Conservation (phyloP, 1,140 invertebrate genomes). For the Drosophila suzukii region DNA sequence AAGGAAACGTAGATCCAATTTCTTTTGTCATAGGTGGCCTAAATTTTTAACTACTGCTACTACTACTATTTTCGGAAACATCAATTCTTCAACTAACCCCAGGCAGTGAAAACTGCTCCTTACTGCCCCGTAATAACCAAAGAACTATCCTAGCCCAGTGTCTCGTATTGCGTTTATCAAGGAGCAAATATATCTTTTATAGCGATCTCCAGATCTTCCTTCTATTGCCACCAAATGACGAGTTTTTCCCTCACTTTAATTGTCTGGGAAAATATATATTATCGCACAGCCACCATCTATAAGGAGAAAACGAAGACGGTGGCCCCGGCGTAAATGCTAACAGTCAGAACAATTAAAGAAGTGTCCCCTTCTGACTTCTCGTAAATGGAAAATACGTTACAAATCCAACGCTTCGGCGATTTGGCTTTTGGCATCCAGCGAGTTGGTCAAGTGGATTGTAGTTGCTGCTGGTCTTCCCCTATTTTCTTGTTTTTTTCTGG, state of each 20-base stretch:
- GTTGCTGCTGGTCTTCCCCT: conserved; percentile 48
- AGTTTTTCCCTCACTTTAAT: conserved; percentile 55
- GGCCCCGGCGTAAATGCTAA: conserved; percentile 41
- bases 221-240: conserved; percentile 41
- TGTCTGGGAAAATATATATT: conserved; percentile 73
- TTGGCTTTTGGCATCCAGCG: conserved; percentile 24
- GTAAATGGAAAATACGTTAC: conserved; percentile 69
- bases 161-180: conserved; percentile 26
- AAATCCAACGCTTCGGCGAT: conserved; percentile 70
- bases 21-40: background rate
- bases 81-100: conserved; percentile 7
- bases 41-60: conserved; percentile 1
- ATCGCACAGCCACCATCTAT: conserved; percentile 54
- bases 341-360: conserved; percentile 58
- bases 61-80: background rate
- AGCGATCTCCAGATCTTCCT: conserved; percentile 30
- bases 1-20: background rate
- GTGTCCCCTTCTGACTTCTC: conserved; percentile 27
- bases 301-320: conserved; percentile 17
- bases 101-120: conserved; percentile 6
- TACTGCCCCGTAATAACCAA: conserved; percentile 16
- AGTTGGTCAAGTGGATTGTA: conserved; percentile 73
- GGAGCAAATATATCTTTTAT: conserved; percentile 29
- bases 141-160: conserved; percentile 1
- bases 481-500: conserved; percentile 31